Conservation (phyloP, 2,797 vertebrate genomes). For the Acanthurus leucopareius region DNA sequence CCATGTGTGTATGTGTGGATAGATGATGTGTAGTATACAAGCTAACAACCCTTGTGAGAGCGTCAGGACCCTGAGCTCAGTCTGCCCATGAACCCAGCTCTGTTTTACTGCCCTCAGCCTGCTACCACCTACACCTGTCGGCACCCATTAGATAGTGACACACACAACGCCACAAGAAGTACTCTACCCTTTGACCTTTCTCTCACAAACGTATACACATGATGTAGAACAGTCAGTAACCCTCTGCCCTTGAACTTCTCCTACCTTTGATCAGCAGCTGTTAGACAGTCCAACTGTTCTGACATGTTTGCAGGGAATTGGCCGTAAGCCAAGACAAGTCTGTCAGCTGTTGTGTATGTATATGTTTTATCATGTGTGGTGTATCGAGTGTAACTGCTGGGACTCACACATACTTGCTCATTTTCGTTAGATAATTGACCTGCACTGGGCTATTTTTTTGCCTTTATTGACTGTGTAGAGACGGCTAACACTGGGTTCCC, state of each 20-base stretch:
- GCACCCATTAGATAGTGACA: constrained; percentile 44
- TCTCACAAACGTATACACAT: constrained; percentile 33
- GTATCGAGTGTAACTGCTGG: not conserved
- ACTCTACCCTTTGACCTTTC: constrained; percentile 59
- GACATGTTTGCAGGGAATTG: constrained; percentile 1
- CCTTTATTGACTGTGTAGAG: not conserved
- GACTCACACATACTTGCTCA: not conserved
- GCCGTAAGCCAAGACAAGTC: not conserved
- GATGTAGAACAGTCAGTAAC: constrained; percentile 22
- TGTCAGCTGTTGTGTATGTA: not conserved
- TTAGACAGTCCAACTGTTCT: not conserved
- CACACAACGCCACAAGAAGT: constrained; percentile 33
- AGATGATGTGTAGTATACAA: constrained; percentile 13
- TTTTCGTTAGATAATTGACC: not conserved
- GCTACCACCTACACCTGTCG: constrained; percentile 58
- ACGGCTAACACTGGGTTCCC: not conserved
- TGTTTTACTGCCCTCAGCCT: constrained; percentile 50
- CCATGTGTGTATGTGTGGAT: not conserved
- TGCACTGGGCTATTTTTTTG: not conserved
- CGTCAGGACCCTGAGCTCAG: constrained; percentile 36
- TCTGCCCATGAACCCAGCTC: constrained; percentile 41
- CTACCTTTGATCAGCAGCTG: constrained; percentile 31
- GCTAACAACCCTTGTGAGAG: constrained; percentile 58
- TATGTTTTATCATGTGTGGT: too few species aligned
- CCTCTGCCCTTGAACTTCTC: constrained; percentile 17